phyloP scores from a whole-genome alignment of 2,888 invertebrate genomes.

The Leptopilina syphax region DNA sequence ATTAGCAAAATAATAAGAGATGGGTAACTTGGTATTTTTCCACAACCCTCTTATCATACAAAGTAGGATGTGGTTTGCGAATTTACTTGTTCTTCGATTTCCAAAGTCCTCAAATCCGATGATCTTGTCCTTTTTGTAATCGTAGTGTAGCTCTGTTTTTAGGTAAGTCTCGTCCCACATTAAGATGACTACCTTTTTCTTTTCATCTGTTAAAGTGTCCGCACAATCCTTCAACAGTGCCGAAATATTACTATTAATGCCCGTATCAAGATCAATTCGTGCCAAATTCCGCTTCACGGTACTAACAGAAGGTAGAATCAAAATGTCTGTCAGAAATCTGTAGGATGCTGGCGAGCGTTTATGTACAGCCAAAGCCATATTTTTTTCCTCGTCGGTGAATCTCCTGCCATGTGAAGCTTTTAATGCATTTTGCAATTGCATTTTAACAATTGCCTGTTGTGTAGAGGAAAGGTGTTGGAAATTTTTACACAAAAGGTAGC shows the following conservation, averaged over 20 bases:
- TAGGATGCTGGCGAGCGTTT: background rate
- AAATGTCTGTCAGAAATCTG: background rate
- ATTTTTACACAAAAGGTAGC: background rate
- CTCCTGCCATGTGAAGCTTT: background rate
- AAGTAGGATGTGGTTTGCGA: background rate
- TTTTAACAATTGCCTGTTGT: background rate
- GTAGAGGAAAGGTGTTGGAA: background rate
- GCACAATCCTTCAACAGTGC: background rate
- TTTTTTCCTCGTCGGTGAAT: background rate
- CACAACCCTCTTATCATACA: background rate
- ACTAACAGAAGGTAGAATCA: background rate
- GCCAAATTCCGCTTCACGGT: background rate
- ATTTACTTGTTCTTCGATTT: background rate
- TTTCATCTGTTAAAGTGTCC: background rate
- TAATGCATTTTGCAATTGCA: slow-evolving; percentile 2
- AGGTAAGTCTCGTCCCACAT: background rate
- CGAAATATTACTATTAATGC: background rate
- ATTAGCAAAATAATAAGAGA: background rate
- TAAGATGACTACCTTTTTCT: background rate
- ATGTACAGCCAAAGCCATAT: background rate
- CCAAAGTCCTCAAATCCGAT: background rate
- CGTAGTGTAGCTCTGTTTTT: background rate
- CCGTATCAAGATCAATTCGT: background rate
- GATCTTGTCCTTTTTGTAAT: slow-evolving; percentile 3
- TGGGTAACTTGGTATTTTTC: background rate